Conservation (phyloP, 2,113 vertebrate species). For the Odocoileus virginianus region DNA sequence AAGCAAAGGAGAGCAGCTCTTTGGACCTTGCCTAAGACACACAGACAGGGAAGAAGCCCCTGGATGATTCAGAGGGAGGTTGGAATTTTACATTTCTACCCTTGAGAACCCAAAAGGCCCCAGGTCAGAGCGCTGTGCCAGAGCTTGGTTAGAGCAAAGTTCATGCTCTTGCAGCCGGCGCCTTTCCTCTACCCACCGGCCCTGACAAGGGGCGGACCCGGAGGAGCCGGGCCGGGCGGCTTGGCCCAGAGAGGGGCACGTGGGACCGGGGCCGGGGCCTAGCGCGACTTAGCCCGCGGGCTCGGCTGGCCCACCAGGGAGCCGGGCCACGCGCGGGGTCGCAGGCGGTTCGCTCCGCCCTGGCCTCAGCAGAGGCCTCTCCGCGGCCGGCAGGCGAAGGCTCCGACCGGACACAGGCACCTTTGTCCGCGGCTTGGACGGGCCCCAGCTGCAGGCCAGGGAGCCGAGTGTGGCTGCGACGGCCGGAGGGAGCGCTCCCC, state of each 20-base stretch:
- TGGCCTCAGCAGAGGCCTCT: background rate
- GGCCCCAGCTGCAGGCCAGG: background rate
- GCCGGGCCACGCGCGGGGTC: background rate
- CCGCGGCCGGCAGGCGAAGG: background rate
- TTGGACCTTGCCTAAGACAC: background rate
- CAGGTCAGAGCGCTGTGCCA: background rate
- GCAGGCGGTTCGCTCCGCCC: background rate
- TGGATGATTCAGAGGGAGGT: background rate
- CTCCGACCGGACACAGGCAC: background rate
- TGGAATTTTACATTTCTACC: background rate
- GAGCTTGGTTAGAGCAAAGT: background rate
- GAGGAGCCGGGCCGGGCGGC: background rate
- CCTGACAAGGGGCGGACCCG: rapidly evolving
- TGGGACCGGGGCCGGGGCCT: background rate
- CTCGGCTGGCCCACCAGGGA: background rate
- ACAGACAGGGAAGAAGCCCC: background rate
- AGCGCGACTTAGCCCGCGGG: rapidly evolving
- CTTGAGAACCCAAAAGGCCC: background rate
- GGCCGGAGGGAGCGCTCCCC: background rate
- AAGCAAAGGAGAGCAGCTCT: background rate
- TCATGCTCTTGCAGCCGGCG: rapidly evolving
- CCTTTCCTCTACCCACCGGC: background rate
- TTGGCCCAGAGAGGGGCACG: background rate
- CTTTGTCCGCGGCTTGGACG: background rate
- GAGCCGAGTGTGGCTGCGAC: background rate